Evolutionary conservation across 2,888 invertebrate species (phyloP).

Genomic region (Drosophila macrospina): DNA sequence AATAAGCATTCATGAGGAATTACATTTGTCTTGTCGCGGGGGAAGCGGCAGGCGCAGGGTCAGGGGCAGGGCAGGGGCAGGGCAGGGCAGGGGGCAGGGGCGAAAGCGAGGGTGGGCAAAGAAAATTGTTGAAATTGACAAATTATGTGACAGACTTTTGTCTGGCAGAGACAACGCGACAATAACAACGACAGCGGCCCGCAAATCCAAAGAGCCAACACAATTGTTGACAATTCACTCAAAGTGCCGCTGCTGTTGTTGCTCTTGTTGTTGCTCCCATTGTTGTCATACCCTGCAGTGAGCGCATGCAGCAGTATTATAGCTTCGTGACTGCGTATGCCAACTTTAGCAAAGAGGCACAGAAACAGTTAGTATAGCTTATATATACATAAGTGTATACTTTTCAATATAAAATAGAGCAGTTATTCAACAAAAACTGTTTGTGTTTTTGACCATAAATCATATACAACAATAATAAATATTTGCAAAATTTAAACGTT

Average conservation of each 20-base stretch:
- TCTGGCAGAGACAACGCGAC: constrained; percentile 38
- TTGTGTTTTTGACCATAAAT: no score
- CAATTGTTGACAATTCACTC: constrained; percentile 81
- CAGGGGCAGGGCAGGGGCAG: no score
- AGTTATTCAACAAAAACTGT: no score
- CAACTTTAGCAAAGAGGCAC: not conserved
- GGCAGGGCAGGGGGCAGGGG: no score
- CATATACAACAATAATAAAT: no score
- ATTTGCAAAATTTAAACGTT: no score
- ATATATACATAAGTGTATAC: no score
- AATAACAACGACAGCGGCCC: constrained; percentile 24
- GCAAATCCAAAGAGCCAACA: constrained; percentile 77
- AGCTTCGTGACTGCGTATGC: not conserved
- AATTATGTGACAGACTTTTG: constrained; percentile 80
- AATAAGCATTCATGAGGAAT: constrained; percentile 68
- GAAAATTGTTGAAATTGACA: constrained; percentile 75
- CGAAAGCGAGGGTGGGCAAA: constrained; percentile 14
- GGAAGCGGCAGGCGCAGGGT: no score
- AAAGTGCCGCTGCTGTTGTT: constrained; percentile 60
- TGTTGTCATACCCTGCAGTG: constrained; percentile 28
- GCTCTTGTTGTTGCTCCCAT: constrained; percentile 36
- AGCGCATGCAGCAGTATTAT: not conserved
- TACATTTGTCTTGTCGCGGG: constrained; percentile 51
- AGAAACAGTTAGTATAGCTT: not conserved
- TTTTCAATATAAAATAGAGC: no score